Percentiles rank a stretch among this genome's conserved stretches.
Conservation (phyloP, 2,113 vertebrate genomes). For the Protomyctophum bolini region DNA sequence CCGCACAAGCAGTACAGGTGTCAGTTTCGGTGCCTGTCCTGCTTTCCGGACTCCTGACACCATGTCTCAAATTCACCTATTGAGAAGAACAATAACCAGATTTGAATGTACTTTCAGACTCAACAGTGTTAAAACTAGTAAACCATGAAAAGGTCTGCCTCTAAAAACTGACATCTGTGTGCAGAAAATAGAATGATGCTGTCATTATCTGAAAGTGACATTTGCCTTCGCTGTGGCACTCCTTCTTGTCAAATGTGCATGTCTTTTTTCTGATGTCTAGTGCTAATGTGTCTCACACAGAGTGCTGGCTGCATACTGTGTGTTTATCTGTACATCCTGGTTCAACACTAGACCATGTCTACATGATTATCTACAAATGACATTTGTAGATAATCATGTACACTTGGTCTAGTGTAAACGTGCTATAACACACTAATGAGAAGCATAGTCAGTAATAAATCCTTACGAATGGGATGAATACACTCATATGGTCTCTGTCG, state of each 20-base stretch:
- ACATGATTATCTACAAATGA: neutral
- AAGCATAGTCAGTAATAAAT: too few species aligned
- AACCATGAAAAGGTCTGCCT: conserved; percentile 6
- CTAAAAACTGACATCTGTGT: conserved; percentile 29
- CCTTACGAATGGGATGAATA: too few species aligned
- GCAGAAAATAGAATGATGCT: conserved; percentile 44
- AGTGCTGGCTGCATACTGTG: neutral
- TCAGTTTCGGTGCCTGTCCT: conserved; percentile 96
- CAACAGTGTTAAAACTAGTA: conserved; percentile 20
- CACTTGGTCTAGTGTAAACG: too few species aligned
- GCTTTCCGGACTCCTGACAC: conserved; percentile 91
- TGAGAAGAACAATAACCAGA: conserved; percentile 1
- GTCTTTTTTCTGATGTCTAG: neutral
- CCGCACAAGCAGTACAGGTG: conserved; percentile 97
- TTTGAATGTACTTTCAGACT: conserved; percentile 10
- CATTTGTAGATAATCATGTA: too few species aligned
- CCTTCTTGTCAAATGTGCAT: conserved; percentile 6
- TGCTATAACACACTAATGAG: too few species aligned
- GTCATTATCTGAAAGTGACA: conserved; percentile 10
- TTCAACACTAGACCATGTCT: neutral
- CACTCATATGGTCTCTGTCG: too few species aligned
- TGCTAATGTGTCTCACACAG: neutral
- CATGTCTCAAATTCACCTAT: conserved; percentile 94
- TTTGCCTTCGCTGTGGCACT: neutral
- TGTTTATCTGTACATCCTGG: neutral